phyloP scores from a whole-genome alignment of 2,888 invertebrate genomes.

The Sturmia bella region DNA sequence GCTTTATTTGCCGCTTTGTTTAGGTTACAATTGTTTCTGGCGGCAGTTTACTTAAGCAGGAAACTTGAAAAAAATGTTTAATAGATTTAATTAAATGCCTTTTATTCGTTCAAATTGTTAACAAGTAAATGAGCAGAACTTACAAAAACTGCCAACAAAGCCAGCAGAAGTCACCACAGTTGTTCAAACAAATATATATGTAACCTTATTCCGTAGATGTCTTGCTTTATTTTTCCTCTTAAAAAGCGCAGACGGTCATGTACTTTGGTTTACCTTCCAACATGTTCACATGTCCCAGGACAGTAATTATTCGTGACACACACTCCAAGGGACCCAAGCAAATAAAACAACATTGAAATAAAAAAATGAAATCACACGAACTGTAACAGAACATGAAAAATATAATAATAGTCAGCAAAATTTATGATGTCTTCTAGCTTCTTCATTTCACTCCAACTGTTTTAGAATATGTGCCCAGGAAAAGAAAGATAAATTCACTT shows the following conservation, averaged over 20 bases:
- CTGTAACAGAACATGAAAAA: background rate
- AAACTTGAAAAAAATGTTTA: too few relatives aligned
- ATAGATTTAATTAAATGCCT: too few relatives aligned
- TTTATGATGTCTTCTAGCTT: slow-evolving; percentile 57
- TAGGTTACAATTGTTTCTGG: too few relatives aligned
- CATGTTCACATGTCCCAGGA: slow-evolving; percentile 40
- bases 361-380: background rate
- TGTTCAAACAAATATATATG: slow-evolving; percentile 18
- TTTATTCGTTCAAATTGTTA: too few relatives aligned
- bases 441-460: slow-evolving; percentile 3
- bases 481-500: slow-evolving; percentile 49
- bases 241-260: slow-evolving; percentile 8
- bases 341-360: background rate
- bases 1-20: too few relatives aligned
- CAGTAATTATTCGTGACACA: slow-evolving; percentile 63
- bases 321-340: slow-evolving; percentile 51
- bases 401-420: slow-evolving; percentile 60
- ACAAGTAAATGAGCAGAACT: too few relatives aligned
- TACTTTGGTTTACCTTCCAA: background rate
- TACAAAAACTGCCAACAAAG: background rate
- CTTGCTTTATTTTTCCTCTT: too few relatives aligned
- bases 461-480: background rate
- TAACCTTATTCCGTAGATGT: slow-evolving; percentile 9
- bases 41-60: too few relatives aligned
- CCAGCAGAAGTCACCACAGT: background rate